Evolutionary conservation across 2,797 vertebrate species (phyloP), one percentile per base, ranked within the genome.

Genomic region (Eurystomus glaucurus): DNA sequence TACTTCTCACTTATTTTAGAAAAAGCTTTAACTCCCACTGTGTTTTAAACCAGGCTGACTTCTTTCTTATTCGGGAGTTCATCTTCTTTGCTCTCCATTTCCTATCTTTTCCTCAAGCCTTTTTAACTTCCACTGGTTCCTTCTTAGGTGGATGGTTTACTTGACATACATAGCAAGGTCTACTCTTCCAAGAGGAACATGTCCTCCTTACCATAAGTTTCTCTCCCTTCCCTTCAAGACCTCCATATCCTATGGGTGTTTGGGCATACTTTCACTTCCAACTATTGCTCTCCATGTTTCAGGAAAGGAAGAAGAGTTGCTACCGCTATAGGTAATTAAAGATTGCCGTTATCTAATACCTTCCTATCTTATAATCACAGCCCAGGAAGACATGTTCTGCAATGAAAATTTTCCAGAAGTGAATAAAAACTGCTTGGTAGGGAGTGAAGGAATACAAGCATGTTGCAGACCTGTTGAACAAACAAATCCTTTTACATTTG

Each of bases 301-400:
- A 54, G 65, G 20, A 57, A 70, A 75, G 20, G 41, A 92, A 65
- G 7, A 23, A n/a, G 6, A 15, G 8, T 46, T 88, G 43, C 10
- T 43, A 1, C 13, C 66, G 20, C n/a, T 61, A 39, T 8, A 8
- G 7, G 3, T n/a, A 25, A 52, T 39, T 37, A 35, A 76, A 88
- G 28, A 21, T 9, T 65, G 6, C 7, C 0, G 1, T n/a, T 37
- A 9, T 17, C 35, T 52, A 81, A 46, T 4, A 11, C 6, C 11
- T 35, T 88, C 17, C 66, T 13, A 3, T 16, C 3, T 6, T 69
- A 17, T n/a, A 88, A 79, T 33, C 18, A 13, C 35, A 21, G 14
- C 23, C 13, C 25, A 62, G 43, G 81, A 88, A 29, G 11, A 9
- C 11, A 29, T 51, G n/a, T 91, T 5, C 14, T 72, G 35, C 31